Percentiles rank a stretch among this genome's conserved stretches.
Conservation (phyloP, 2,888 invertebrate genomes). For the Trichacis sp. region DNA sequence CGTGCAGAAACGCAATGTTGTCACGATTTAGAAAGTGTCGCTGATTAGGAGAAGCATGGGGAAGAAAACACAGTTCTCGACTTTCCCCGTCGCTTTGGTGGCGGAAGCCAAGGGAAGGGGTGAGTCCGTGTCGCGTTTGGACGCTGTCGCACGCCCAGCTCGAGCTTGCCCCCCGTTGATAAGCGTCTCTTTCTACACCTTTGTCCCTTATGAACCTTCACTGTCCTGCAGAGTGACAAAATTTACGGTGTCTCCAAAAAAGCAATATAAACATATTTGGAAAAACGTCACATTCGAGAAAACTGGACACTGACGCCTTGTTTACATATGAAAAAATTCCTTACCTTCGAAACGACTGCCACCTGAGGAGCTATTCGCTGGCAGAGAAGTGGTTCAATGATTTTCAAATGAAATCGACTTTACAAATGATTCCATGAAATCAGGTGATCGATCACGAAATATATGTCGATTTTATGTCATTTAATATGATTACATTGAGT, state of each 20-base stretch:
- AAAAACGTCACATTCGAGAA: conserved; percentile 28
- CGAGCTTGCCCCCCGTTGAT: conserved; percentile 34
- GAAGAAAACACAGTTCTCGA: conserved; percentile 15
- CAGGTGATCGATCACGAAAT: too few species aligned
- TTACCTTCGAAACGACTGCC: too few species aligned
- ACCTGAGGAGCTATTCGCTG: too few species aligned
- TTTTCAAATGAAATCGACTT: too few species aligned
- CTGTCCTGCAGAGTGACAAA: conserved; percentile 56
- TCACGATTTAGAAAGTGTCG: conserved; percentile 8
- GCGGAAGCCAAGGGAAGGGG: conserved; percentile 25
- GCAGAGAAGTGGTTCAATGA: too few species aligned
- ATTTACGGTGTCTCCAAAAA: conserved; percentile 55
- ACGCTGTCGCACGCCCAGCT: conserved; percentile 34
- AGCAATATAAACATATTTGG: conserved; percentile 55
- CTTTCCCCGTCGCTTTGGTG: conserved; percentile 24
- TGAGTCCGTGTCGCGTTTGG: conserved; percentile 21
- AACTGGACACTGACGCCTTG: conserved; percentile 17
- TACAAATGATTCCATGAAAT: too few species aligned
- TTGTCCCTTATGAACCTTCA: conserved; percentile 41
- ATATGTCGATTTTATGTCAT: too few species aligned
- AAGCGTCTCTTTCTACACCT: conserved; percentile 23
- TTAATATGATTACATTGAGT: too few species aligned
- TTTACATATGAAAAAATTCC: conserved; percentile 14
- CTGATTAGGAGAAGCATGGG: conserved; percentile 24
- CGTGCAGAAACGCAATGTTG: not conserved